Evolutionary conservation across 2,888 invertebrate species (phyloP).

Genomic region (Tetropium fuscum): DNA sequence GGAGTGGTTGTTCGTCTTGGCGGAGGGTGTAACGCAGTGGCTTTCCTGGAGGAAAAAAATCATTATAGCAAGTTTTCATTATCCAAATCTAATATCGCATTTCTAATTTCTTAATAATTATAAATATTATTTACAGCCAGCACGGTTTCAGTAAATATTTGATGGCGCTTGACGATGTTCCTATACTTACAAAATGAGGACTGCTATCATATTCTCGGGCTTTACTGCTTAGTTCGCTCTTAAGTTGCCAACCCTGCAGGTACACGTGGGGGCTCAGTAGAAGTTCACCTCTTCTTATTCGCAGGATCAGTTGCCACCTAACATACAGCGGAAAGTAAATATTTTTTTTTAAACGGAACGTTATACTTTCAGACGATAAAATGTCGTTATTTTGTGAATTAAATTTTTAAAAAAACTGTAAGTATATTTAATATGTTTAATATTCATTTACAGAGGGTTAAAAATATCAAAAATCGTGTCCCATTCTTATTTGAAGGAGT

Average conservation of each 20-base stretch:
- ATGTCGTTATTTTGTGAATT: no score
- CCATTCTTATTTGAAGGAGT: no score
- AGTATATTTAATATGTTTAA: no score
- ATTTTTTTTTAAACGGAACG: no score
- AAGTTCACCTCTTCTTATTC: conserved; percentile 64
- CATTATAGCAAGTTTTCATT: no score
- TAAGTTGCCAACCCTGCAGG: conserved; percentile 69
- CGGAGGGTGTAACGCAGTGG: conserved; percentile 40
- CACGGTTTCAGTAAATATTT: neutral
- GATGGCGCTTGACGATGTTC: neutral
- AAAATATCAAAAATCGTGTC: no score
- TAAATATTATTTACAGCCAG: no score
- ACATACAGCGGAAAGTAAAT: no score
- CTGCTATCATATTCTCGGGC: conserved; percentile 62
- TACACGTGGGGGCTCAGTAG: conserved; percentile 67
- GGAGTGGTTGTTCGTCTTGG: conserved; percentile 38
- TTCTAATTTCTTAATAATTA: neutral
- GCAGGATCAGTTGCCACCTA: conserved; percentile 69
- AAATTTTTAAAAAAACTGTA: no score
- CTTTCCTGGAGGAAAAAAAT: conserved; percentile 41
- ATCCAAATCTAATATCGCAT: no score
- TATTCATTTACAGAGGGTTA: no score
- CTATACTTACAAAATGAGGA: conserved; percentile 50
- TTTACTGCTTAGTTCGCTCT: conserved; percentile 65
- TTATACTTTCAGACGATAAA: no score